Evolutionary conservation across 1,140 invertebrate genomes (phyloP), one percentile per base, ranked within the genome.

Genomic region (Branchinecta lindahli): DNA sequence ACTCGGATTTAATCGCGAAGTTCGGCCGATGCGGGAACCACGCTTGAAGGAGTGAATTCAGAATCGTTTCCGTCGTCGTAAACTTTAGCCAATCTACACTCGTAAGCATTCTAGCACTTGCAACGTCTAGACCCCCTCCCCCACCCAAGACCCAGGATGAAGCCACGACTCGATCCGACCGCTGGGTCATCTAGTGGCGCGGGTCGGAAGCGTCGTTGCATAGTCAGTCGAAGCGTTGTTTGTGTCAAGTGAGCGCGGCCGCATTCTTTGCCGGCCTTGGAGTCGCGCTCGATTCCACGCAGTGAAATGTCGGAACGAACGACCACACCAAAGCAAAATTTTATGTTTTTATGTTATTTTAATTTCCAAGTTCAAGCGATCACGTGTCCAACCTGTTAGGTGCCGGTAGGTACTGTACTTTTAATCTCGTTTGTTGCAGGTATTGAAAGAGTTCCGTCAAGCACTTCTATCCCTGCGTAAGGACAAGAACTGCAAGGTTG

Each of bases 401-500:
- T 52, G n/a, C n/a, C n/a, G n/a, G n/a, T n/a, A n/a, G n/a, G 52
- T 61, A 20, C 33, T n/a, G 33, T 33, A 33, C 33, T 33, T 61
- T 20, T 15, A 61, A 20, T 6, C 6, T 61, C 2, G 12, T 61
- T 61, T 61, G 18, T 79, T 79, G 46, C 75, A 86, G 82, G 78
- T 87, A 72, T 44, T 76, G 65, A 71, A 83, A 73, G 87, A 89
- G 76, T 76, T 90, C 45, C 82, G 78, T 15, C 81, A 83, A 20
- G 82, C 81, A 33, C 75, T 90, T 46, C 78, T 79, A 67, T 80
- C 83, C 70, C 74, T 87, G 47, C 81, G 80, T 68, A 82, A 82
- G 71, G 87, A 88, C 72, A 79, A 82, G 2, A 81, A 82, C 2
- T 86, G 84, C 72, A 79, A 83, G 73, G 83, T 85, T 8, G 86